Percentiles rank a stretch among this genome's conserved stretches.
Conservation (phyloP, 2,797 vertebrate genomes). For the Sebastes matsubarae region DNA sequence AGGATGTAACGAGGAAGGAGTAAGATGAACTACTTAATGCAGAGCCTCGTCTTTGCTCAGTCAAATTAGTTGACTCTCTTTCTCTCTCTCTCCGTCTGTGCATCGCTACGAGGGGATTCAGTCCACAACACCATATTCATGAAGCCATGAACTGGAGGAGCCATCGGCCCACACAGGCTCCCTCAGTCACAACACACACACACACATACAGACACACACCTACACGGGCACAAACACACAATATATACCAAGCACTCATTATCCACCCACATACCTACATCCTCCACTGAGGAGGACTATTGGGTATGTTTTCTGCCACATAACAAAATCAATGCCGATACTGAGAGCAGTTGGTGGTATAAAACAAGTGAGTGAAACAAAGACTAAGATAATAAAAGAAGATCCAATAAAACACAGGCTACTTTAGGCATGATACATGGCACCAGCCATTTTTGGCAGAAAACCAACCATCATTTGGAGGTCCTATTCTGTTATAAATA, state of each 20-base stretch:
- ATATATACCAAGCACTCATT: conserved; percentile 65
- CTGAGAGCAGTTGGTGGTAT: conserved; percentile 51
- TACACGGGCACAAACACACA: conserved; percentile 33
- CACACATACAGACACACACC: conserved; percentile 21
- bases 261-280: conserved; percentile 70
- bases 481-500: conserved; percentile 30
- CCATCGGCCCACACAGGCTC: conserved; percentile 65
- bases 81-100: conserved; percentile 17
- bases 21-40: conserved; percentile 49
- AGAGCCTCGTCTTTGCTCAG: conserved; percentile 49
- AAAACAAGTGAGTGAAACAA: conserved; percentile 65
- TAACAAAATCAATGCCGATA: conserved; percentile 67
- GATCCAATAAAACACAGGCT: conserved; percentile 46
- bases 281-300: conserved; percentile 61
- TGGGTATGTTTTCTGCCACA: conserved; percentile 63
- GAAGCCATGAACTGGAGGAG: conserved; percentile 71
- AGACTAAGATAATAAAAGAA: conserved; percentile 62
- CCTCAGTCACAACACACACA: conserved; percentile 47
- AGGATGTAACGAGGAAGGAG: conserved; percentile 38
- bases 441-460: conserved; percentile 24
- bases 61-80: conserved; percentile 64
- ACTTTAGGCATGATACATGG: conserved; percentile 54
- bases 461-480: conserved; percentile 35
- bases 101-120: conserved; percentile 51
- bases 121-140: conserved; percentile 72